A percentile compares a stretch with the other conserved stretches of the same genome.
Evolutionary conservation across 2,888 invertebrate genomes (phyloP).

Genomic region (Lithophane socia): DNA sequence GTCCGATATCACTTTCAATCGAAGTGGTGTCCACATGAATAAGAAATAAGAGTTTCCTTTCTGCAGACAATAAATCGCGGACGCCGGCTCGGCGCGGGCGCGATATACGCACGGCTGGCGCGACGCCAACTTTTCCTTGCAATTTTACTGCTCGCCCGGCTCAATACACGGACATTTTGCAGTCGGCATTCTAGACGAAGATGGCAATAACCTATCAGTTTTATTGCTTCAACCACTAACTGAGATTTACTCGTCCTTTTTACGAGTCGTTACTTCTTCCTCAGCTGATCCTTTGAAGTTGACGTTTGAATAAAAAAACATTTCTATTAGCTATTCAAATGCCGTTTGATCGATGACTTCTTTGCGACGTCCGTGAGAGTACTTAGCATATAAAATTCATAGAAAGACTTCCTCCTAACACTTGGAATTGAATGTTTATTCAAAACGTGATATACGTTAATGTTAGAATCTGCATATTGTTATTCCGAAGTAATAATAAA

Average conservation of each 20-base stretch:
- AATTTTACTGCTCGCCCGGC: slow-evolving; percentile 80
- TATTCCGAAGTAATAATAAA: slow-evolving; percentile 37
- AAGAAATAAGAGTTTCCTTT: slow-evolving; percentile 83
- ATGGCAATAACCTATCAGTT: slow-evolving; percentile 86
- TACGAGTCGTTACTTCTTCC: slow-evolving; percentile 61
- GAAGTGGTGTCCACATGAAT: slow-evolving; percentile 76
- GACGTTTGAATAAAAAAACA: slow-evolving; percentile 43
- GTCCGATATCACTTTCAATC: slow-evolving; percentile 75
- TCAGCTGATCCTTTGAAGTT: slow-evolving; percentile 68
- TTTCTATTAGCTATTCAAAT: slow-evolving; percentile 56
- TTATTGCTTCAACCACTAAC: slow-evolving; percentile 75
- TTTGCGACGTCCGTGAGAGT: slow-evolving; percentile 35
- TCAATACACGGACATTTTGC: slow-evolving; percentile 82
- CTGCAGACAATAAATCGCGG: slow-evolving; percentile 79
- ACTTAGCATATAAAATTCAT: slow-evolving; percentile 45
- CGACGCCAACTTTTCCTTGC: slow-evolving; percentile 85
- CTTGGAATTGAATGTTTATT: slow-evolving; percentile 45
- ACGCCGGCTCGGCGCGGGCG: slow-evolving; percentile 64
- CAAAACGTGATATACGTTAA: slow-evolving; percentile 28
- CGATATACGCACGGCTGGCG: slow-evolving; percentile 76
- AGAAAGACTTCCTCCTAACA: slow-evolving; percentile 46
- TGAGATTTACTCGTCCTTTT: slow-evolving; percentile 73
- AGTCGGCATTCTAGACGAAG: slow-evolving; percentile 80
- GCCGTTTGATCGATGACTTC: slow-evolving; percentile 48
- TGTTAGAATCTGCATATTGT: slow-evolving; percentile 36